Evolutionary conservation across 2,888 invertebrate genomes (phyloP).

Genomic region (Nesidiocoris tenuis): DNA sequence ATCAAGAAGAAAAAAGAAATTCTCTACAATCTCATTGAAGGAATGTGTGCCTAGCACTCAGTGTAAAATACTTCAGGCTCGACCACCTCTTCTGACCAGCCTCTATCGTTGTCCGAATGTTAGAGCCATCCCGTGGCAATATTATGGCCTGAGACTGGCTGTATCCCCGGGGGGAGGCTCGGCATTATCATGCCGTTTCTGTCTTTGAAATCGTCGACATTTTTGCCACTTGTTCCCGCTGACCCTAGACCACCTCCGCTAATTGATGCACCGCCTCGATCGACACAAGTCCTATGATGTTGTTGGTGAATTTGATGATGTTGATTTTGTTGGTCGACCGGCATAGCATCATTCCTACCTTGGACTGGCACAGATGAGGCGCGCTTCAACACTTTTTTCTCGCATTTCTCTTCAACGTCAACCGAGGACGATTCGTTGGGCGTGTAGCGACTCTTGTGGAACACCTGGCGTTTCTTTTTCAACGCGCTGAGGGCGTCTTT

Average conservation of each 20-base stretch:
- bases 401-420: slow-evolving; percentile 49
- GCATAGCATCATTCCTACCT: slow-evolving; percentile 58
- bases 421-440: slow-evolving; percentile 49
- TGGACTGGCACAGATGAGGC: slow-evolving; percentile 70
- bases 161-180: slow-evolving; percentile 70
- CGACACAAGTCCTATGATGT: slow-evolving; percentile 16
- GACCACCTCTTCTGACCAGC: too few species aligned
- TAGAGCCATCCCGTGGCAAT: slow-evolving; percentile 66
- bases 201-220: slow-evolving; percentile 53
- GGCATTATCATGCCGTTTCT: slow-evolving; percentile 63
- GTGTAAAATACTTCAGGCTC: too few species aligned
- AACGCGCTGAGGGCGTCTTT: slow-evolving; percentile 67
- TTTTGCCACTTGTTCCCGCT: slow-evolving; percentile 23
- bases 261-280: neutral
- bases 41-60: too few species aligned
- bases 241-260: neutral
- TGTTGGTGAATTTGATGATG: slow-evolving; percentile 41
- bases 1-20: too few species aligned
- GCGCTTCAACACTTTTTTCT: slow-evolving; percentile 62
- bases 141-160: slow-evolving; percentile 72
- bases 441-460: slow-evolving; percentile 65
- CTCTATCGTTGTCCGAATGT: too few species aligned
- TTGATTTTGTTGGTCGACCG: slow-evolving; percentile 51
- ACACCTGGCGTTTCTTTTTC: slow-evolving; percentile 78
- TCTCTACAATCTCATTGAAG: too few species aligned